phyloP scores from a whole-genome alignment of 2,797 vertebrate species.

The Tiaroga cobitis region DNA sequence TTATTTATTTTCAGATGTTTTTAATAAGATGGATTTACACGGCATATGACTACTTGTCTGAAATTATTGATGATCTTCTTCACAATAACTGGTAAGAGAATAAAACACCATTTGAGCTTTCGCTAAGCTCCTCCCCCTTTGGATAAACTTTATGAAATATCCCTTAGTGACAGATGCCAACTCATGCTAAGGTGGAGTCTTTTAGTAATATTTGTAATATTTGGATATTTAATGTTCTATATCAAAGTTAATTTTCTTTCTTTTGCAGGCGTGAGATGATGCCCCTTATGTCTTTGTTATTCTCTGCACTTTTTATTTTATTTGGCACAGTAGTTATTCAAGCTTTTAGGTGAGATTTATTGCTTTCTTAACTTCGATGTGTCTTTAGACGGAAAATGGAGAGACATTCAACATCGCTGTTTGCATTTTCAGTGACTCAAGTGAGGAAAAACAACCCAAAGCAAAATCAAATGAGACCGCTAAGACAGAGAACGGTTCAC shows the following conservation, averaged over 20 bases:
- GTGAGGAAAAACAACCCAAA: conserved; percentile 84
- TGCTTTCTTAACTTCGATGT: not conserved
- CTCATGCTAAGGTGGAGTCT: too few relatives aligned
- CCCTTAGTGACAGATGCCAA: not conserved
- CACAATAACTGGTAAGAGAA: conserved; percentile 91
- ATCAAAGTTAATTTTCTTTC: not conserved
- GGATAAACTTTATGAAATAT: not conserved
- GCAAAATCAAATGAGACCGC: conserved; percentile 80
- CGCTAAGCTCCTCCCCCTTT: not conserved
- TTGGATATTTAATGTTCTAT: not conserved
- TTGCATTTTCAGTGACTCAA: conserved; percentile 85
- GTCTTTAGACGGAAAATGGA: not conserved
- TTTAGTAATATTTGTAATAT: not conserved
- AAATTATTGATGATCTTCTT: conserved; percentile 88
- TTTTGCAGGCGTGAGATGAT: conserved; percentile 94
- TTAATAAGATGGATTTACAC: conserved; percentile 90
- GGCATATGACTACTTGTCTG: conserved; percentile 82
- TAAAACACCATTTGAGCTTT: not conserved
- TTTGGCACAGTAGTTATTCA: conserved; percentile 96
- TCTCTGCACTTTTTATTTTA: conserved; percentile 95
- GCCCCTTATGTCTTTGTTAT: conserved; percentile 94
- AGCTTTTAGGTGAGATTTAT: conserved; percentile 88
- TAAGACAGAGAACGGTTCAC: conserved; percentile 79
- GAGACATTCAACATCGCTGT: not conserved
- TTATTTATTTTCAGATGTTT: conserved; percentile 81